Conservation (phyloP, 2,113 vertebrate species). For the Semnopithecus entellus region DNA sequence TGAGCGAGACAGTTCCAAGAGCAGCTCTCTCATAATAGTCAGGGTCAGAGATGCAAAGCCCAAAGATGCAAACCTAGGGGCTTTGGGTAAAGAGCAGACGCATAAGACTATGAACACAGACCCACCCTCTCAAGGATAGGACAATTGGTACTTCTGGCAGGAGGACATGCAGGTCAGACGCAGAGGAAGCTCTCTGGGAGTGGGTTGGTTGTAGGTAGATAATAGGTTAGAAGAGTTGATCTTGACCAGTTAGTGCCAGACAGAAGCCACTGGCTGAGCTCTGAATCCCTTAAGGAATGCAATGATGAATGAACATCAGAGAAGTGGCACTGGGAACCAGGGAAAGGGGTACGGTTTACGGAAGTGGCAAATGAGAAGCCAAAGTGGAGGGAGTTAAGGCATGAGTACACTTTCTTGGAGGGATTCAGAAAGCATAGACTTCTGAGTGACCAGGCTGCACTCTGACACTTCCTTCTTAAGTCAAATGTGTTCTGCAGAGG, state of each 20-base stretch:
- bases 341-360: not conserved
- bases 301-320: not conserved
- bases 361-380: not conserved
- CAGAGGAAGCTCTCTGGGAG: not conserved
- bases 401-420: not conserved
- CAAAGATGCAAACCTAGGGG: not conserved
- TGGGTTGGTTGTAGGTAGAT: too few relatives aligned
- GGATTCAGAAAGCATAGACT: not conserved
- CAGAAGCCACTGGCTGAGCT: not conserved
- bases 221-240: not conserved
- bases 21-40: not conserved
- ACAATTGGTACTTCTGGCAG: fast-evolving
- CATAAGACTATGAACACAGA: not conserved
- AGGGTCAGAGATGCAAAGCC: not conserved
- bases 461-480: constrained; percentile 1
- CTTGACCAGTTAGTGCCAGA: not conserved
- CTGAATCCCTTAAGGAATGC: not conserved
- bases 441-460: not conserved
- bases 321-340: not conserved
- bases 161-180: not conserved
- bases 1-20: not conserved
- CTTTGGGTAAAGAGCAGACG: not conserved
- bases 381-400: not conserved
- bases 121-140: not conserved
- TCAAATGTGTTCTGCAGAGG: constrained; percentile 7